Percentiles rank a stretch among this genome's conserved stretches.
Evolutionary conservation across 2,888 invertebrate genomes (phyloP).

Genomic region (Oligia latruncula): DNA sequence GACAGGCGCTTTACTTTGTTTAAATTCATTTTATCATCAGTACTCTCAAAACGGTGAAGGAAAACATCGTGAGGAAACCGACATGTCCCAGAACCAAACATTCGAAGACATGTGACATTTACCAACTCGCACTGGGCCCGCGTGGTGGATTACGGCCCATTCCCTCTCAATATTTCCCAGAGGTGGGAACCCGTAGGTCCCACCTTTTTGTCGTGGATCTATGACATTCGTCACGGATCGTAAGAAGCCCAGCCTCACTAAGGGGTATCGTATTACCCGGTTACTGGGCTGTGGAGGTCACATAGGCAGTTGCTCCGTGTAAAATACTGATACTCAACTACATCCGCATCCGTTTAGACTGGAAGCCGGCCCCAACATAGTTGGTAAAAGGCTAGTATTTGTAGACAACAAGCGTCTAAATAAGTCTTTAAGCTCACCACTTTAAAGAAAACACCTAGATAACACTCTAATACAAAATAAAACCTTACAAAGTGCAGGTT

Average conservation of each 20-base stretch:
- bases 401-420: neutral
- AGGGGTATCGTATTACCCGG: neutral
- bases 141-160: no score
- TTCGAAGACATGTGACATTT: no score
- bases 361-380: neutral
- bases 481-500: conserved; percentile 37
- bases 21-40: no score
- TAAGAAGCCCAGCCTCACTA: neutral
- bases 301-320: no score
- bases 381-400: neutral
- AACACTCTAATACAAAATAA: conserved; percentile 24
- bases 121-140: no score
- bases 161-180: no score
- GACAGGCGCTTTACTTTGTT: no score
- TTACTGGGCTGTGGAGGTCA: neutral
- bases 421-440: conserved; percentile 1
- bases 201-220: neutral
- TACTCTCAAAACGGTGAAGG: no score
- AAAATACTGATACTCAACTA: neutral
- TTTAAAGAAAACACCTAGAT: conserved; percentile 26
- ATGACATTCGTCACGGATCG: neutral
- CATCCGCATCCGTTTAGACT: neutral
- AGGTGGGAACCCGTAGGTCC: neutral
- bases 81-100: no score
- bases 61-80: no score